Percentiles rank a stretch among this genome's conserved stretches.
Conservation (phyloP, 2,113 vertebrate genomes). For the Himantopus leucocephalus region DNA sequence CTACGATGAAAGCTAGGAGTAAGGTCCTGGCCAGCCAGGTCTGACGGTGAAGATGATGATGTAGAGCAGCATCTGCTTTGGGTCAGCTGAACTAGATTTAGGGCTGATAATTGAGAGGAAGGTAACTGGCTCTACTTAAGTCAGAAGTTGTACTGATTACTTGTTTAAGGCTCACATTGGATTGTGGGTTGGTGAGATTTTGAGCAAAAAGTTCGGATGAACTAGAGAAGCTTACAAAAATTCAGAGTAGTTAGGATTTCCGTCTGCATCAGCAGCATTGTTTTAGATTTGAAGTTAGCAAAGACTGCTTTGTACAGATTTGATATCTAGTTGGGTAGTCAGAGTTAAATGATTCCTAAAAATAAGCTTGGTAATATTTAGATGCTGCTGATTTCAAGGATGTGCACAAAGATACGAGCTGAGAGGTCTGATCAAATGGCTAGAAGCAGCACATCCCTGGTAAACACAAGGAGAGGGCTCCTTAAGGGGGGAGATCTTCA, state of each 20-base stretch:
- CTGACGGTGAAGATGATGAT: neutral
- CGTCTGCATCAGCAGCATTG: neutral
- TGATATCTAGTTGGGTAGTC: neutral
- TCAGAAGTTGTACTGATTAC: neutral
- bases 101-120: neutral
- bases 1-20: neutral
- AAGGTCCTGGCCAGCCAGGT: neutral
- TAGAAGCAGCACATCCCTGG: neutral
- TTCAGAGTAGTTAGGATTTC: neutral
- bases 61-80: neutral
- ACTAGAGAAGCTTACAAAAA: neutral
- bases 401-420: neutral
- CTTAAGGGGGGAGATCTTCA: neutral
- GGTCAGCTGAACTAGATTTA: neutral
- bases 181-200: neutral
- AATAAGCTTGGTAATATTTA: neutral
- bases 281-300: neutral
- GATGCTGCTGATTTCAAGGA: neutral
- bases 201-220: neutral
- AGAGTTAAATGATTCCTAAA: neutral
- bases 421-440: neutral
- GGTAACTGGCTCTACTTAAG: neutral
- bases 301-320: neutral
- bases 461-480: neutral
- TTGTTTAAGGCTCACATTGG: neutral